These are phyloP conservation scores for Morelia viridis DNA, from an alignment of 2,797 vertebrate species.

Conservation along the genomic window DNA sequence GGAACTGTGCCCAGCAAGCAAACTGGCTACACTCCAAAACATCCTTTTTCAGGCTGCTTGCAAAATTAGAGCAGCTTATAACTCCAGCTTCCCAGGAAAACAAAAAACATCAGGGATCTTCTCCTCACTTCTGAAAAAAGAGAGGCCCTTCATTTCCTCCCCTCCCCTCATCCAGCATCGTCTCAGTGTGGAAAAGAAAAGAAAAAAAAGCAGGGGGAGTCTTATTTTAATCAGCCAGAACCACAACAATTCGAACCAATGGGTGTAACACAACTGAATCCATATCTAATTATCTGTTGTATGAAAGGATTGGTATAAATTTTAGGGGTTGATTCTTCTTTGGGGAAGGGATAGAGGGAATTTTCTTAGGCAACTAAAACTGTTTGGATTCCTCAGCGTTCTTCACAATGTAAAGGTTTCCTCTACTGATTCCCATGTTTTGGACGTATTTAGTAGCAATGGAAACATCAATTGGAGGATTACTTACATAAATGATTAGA, in stretches of 20 bases:
- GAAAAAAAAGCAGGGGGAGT: background rate
- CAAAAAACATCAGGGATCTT: background rate
- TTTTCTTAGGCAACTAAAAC: slow-evolving; percentile 11
- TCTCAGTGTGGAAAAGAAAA: background rate
- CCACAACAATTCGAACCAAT: background rate
- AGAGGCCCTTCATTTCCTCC: background rate
- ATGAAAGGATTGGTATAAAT: background rate
- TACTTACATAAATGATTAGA: slow-evolving; percentile 27
- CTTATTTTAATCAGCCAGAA: background rate
- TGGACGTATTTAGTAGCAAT: background rate
- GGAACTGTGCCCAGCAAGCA: background rate
- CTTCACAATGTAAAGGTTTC: background rate
- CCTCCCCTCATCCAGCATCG: background rate
- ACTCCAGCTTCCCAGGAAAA: background rate
- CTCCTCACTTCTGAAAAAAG: background rate
- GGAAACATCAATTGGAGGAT: slow-evolving; percentile 16
- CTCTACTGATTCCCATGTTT: background rate
- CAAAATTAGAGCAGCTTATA: background rate
- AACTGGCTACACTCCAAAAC: background rate
- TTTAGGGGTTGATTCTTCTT: background rate
- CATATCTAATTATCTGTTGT: background rate
- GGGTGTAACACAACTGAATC: background rate
- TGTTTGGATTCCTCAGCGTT: slow-evolving; percentile 9
- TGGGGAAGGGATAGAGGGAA: background rate
- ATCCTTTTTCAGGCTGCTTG: background rate